Conservation (phyloP, 1,140 invertebrate genomes). For the Scaptomyza graminum region DNA sequence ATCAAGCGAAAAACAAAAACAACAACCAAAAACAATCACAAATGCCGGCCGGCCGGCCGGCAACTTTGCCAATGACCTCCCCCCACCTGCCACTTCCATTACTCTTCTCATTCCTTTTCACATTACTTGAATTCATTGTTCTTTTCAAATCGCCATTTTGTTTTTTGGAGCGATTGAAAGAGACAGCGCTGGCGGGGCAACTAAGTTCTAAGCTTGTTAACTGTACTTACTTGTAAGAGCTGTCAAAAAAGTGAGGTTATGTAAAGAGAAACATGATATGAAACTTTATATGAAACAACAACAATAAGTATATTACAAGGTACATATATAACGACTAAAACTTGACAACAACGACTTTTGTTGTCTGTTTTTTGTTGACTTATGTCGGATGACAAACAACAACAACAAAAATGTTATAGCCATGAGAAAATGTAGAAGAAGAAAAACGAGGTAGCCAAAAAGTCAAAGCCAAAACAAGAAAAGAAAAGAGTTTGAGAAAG, state of each 20-base stretch:
- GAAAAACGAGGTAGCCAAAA: conserved; percentile 1
- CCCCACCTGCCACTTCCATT: neutral
- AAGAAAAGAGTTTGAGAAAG: conserved; percentile 5
- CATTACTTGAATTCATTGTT: neutral
- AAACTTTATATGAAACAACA: no score
- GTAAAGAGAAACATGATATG: no score
- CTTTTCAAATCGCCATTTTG: no score
- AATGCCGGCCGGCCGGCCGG: conserved; percentile 71
- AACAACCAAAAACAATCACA: conserved; percentile 13
- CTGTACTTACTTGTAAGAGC: no score
- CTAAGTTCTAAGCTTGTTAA: no score
- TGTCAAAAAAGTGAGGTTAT: no score
- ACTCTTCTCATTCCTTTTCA: conserved; percentile 8
- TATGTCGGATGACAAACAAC: conserved; percentile 44
- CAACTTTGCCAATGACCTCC: conserved; percentile 25
- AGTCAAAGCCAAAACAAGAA: neutral
- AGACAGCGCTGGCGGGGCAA: no score
- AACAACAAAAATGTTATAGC: conserved; percentile 21
- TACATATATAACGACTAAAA: no score
- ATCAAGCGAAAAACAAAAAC: neutral
- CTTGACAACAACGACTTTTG: conserved; percentile 28
- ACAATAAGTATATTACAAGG: no score
- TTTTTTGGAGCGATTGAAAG: no score
- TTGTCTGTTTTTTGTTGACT: conserved; percentile 13
- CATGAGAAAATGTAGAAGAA: conserved; percentile 12